phyloP scores from a whole-genome alignment of 2,113 vertebrate species.

The Spea multiplicata region DNA sequence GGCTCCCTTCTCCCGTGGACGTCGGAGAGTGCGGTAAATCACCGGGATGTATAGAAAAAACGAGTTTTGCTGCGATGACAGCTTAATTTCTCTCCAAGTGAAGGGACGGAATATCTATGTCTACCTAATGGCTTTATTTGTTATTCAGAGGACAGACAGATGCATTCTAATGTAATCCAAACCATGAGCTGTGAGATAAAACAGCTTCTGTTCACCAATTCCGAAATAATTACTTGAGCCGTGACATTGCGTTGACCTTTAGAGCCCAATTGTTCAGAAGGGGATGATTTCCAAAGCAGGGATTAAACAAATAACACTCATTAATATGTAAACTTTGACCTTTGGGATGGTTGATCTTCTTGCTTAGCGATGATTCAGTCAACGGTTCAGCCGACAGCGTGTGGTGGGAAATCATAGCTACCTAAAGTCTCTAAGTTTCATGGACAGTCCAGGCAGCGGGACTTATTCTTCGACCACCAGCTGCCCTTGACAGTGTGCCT shows the following conservation, averaged over 20 bases:
- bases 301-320: slow-evolving; percentile 19
- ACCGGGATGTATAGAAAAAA: slow-evolving; percentile 48
- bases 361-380: background rate
- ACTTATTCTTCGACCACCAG: too few species aligned
- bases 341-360: slow-evolving; percentile 1
- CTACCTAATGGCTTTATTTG: slow-evolving; percentile 56
- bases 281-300: slow-evolving; percentile 4
- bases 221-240: slow-evolving; percentile 43
- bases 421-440: too few species aligned
- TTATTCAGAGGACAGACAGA: slow-evolving; percentile 52
- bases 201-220: slow-evolving; percentile 26
- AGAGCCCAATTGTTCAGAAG: slow-evolving; percentile 12
- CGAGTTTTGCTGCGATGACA: slow-evolving; percentile 48
- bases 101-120: slow-evolving; percentile 46
- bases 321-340: slow-evolving; percentile 11
- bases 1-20: slow-evolving; percentile 6
- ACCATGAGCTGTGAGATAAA: slow-evolving; percentile 39
- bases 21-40: slow-evolving; percentile 55
- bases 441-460: too few species aligned
- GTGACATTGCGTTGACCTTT: slow-evolving; percentile 33
- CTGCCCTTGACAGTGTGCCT: too few species aligned
- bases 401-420: too few species aligned
- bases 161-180: slow-evolving; percentile 50
- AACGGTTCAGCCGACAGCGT: too few species aligned
- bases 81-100: slow-evolving; percentile 50